Percentiles rank a stretch among this genome's conserved stretches.
These are phyloP conservation scores for Cyprinodon diabolis DNA, from an alignment of 2,797 vertebrate genomes.

Conservation along the genomic window DNA sequence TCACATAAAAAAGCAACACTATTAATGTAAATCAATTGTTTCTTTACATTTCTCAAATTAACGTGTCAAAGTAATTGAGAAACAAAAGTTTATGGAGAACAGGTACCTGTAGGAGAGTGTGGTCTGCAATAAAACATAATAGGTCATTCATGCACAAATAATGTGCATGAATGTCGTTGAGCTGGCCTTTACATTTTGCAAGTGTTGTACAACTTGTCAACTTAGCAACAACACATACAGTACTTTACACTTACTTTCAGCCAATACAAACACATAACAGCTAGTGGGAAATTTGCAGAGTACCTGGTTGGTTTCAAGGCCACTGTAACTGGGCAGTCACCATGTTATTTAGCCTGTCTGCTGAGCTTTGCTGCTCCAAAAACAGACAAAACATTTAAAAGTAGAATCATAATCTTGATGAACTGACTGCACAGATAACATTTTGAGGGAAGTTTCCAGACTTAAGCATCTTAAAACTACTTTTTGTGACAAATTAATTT, in stretches of 20 bases:
- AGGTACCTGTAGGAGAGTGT: not conserved
- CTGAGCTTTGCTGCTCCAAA: too few relatives aligned
- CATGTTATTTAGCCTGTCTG: too few relatives aligned
- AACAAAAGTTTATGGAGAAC: not conserved
- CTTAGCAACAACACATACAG: not conserved
- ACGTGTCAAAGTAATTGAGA: slow-evolving; percentile 6
- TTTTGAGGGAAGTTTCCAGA: too few relatives aligned
- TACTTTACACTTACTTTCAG: too few relatives aligned
- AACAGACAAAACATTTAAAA: too few relatives aligned
- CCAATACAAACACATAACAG: too few relatives aligned
- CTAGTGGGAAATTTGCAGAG: too few relatives aligned
- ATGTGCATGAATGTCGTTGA: not conserved
- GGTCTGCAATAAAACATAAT: not conserved
- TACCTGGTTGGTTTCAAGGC: not conserved
- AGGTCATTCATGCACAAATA: not conserved
- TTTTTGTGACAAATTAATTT: too few relatives aligned
- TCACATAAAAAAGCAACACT: not conserved
- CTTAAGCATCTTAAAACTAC: too few relatives aligned
- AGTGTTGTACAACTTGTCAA: not conserved
- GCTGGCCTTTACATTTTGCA: not conserved
- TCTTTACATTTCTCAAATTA: not conserved
- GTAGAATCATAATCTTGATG: too few relatives aligned
- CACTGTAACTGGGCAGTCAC: too few relatives aligned
- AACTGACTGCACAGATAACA: too few relatives aligned
- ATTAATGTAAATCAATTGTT: slow-evolving; percentile 4